These are phyloP conservation scores for Dufourea novaeangliae DNA, from an alignment of 1,140 invertebrate species.

Conservation along the genomic window DNA sequence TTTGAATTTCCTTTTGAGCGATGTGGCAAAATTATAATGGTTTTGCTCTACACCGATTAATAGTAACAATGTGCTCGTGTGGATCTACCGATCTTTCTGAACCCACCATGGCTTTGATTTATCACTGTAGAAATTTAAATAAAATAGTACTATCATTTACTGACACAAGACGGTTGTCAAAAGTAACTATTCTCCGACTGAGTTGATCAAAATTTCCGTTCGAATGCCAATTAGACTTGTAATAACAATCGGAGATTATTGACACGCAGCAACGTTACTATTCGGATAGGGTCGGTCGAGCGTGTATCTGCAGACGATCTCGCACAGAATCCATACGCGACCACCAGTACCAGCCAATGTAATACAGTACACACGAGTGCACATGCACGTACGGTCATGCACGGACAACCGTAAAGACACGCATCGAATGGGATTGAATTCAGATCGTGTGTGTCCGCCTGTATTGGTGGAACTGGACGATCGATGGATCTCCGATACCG, in stretches of 20 bases:
- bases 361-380: slow-evolving; percentile 51
- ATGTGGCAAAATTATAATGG: too few relatives aligned
- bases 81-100: too few relatives aligned
- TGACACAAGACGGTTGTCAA: not conserved
- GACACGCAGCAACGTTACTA: slow-evolving; percentile 4
- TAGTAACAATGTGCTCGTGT: too few relatives aligned
- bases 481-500: slow-evolving; percentile 23
- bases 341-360: slow-evolving; percentile 51
- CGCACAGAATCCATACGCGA: slow-evolving; percentile 18
- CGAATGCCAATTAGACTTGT: slow-evolving; percentile 26
- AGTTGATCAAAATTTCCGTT: slow-evolving; percentile 20
- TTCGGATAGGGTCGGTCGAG: slow-evolving; percentile 5
- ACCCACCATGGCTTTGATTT: too few relatives aligned
- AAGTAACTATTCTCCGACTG: not conserved
- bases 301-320: slow-evolving; percentile 35
- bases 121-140: too few relatives aligned
- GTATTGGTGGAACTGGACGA: not conserved
- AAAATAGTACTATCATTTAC: not conserved
- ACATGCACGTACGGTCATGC: slow-evolving; percentile 18
- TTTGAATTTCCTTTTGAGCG: too few relatives aligned
- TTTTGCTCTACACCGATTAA: too few relatives aligned
- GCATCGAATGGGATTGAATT: slow-evolving; percentile 36
- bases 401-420: slow-evolving; percentile 35
- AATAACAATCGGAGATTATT: slow-evolving; percentile 40
- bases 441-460: slow-evolving; percentile 14